Evolutionary conservation across 2,113 vertebrate species (phyloP).

Genomic region (Spermophilus dauricus): DNA sequence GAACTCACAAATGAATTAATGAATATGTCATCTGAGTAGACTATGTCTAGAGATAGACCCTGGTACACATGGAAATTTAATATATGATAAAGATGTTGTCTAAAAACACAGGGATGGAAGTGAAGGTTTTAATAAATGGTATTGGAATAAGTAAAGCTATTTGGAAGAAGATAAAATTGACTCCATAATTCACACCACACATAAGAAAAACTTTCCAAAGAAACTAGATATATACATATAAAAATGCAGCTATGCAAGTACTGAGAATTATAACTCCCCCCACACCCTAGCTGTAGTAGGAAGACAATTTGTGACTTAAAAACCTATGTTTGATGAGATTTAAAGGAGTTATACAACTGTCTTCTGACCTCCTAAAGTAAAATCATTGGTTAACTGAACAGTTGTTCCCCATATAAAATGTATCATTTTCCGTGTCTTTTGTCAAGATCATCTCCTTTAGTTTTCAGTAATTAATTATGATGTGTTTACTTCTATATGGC

Average conservation of each 20-base stretch:
- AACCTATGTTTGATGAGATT: neutral
- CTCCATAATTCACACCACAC: neutral
- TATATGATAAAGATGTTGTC: neutral
- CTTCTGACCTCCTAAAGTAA: neutral
- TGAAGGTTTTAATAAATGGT: neutral
- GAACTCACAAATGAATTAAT: neutral
- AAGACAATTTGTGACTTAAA: neutral
- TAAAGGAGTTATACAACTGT: neutral
- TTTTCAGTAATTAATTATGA: neutral
- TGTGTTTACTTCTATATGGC: neutral
- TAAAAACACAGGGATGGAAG: neutral
- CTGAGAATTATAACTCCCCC: neutral
- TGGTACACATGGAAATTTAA: neutral
- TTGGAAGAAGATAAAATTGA: neutral
- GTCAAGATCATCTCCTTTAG: neutral
- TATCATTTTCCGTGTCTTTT: neutral
- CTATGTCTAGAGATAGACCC: neutral
- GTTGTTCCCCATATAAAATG: neutral
- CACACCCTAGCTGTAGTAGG: neutral
- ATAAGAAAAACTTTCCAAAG: neutral
- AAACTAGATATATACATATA: neutral
- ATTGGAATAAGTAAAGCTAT: neutral
- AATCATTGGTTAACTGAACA: neutral
- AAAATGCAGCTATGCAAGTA: neutral
- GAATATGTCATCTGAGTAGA: neutral